Percentiles rank a stretch among this genome's conserved stretches.
These are phyloP conservation scores for Palythoa caribaeorum DNA, from an alignment of 92 coral and sea anemone genomes.

Conservation along the genomic window DNA sequence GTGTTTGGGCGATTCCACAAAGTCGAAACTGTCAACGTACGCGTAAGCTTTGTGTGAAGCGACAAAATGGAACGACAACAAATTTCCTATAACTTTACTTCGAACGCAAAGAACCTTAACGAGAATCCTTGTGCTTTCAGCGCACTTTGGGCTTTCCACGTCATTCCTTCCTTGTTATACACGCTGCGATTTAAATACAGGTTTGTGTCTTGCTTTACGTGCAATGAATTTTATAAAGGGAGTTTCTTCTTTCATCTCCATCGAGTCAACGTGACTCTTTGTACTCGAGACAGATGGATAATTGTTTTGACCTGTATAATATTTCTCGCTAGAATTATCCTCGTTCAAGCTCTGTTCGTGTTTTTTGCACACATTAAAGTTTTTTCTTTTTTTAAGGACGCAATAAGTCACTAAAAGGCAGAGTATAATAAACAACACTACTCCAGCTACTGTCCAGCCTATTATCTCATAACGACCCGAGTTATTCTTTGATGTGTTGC, in stretches of 20 bases:
- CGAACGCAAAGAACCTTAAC: background rate
- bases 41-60: background rate
- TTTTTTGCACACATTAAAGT: conserved; percentile 65
- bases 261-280: conserved; percentile 7
- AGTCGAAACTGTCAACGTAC: background rate
- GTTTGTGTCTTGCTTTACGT: background rate
- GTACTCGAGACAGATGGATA: conserved; percentile 46
- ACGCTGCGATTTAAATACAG: conserved; percentile 7
- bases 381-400: conserved; percentile 49
- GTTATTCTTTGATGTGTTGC: background rate
- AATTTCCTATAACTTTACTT: background rate
- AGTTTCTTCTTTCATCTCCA: conserved; percentile 33
- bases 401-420: conserved; percentile 54
- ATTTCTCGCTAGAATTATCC: conserved; percentile 50
- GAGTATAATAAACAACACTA: conserved; percentile 51
- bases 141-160: background rate
- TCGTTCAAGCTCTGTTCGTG: conserved; percentile 61
- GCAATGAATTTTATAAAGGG: conserved; percentile 3
- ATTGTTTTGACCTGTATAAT: background rate
- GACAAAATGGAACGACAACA: background rate
- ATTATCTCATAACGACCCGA: background rate
- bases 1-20: background rate
- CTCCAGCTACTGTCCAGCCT: conserved; percentile 27
- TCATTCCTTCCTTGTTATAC: background rate
- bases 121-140: background rate